Evolutionary conservation across 2,888 invertebrate genomes (phyloP).

Genomic region (Tribolium freemani): DNA sequence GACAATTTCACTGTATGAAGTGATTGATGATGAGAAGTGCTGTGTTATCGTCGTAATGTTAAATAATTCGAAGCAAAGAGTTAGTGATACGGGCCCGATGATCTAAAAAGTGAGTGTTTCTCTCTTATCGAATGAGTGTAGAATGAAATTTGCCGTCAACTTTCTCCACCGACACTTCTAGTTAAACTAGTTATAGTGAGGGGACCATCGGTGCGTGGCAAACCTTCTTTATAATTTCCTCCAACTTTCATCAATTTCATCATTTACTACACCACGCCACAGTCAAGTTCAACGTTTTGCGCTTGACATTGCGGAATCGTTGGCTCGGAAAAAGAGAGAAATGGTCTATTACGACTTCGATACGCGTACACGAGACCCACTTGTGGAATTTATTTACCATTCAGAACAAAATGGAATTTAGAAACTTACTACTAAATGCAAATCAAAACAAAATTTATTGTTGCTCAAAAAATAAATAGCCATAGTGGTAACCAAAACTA

Average conservation of each 20-base stretch:
- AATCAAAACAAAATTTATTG: not conserved
- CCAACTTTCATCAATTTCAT: constrained; percentile 41
- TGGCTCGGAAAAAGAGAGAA: constrained; percentile 39
- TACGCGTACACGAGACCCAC: not conserved
- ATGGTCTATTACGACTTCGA: constrained; percentile 7
- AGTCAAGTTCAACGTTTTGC: constrained; percentile 43
- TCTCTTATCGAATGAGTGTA: constrained; percentile 13
- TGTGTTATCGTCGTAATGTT: not conserved
- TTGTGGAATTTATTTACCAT: not conserved
- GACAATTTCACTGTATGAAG: not conserved
- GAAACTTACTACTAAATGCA: not conserved
- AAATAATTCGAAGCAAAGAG: not conserved
- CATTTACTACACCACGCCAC: constrained; percentile 28
- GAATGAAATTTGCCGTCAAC: constrained; percentile 34
- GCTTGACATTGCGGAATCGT: constrained; percentile 39
- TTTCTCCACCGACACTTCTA: constrained; percentile 33
- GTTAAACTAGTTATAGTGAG: constrained; percentile 26
- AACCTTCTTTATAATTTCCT: constrained; percentile 35
- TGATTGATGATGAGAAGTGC: not conserved
- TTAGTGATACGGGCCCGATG: not conserved
- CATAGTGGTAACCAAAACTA: too few relatives aligned
- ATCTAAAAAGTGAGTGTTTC: constrained; percentile 27
- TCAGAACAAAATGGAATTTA: not conserved
- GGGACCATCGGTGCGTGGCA: constrained; percentile 36
- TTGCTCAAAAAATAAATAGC: too few relatives aligned